Percentiles rank a stretch among this genome's conserved stretches.
Evolutionary conservation across 1,140 invertebrate genomes (phyloP).

Genomic region (Chironomus tepperi): DNA sequence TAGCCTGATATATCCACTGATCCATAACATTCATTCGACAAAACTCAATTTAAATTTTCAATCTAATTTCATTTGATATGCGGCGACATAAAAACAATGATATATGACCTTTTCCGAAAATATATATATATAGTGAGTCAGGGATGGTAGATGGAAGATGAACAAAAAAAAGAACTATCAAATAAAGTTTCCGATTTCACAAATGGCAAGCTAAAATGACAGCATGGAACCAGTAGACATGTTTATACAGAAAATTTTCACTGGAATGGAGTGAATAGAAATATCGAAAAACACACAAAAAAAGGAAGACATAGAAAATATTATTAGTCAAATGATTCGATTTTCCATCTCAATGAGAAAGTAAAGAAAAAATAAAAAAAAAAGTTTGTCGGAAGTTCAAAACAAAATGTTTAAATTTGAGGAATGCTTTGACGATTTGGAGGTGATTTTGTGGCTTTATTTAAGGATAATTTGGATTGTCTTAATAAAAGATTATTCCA

Average conservation of each 20-base stretch:
- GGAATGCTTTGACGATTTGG: too few relatives aligned
- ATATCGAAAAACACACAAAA: background rate
- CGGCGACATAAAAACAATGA: conserved; percentile 12
- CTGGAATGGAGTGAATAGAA: background rate
- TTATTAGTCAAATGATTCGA: conserved; percentile 9
- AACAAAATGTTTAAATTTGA: too few relatives aligned
- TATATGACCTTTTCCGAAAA: background rate
- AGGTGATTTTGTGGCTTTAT: too few relatives aligned
- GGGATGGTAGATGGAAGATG: too few relatives aligned
- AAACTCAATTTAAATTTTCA: conserved; percentile 15
- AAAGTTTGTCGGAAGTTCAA: too few relatives aligned
- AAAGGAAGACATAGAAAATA: background rate
- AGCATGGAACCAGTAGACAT: background rate
- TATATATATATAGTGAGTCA: background rate
- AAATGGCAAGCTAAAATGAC: background rate
- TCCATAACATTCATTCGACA: conserved; percentile 7
- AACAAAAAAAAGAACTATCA: too few relatives aligned
- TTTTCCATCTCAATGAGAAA: background rate
- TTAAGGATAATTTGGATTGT: too few relatives aligned
- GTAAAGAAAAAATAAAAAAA: too few relatives aligned
- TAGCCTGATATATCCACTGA: background rate
- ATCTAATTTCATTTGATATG: conserved; percentile 14
- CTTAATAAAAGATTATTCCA: too few relatives aligned
- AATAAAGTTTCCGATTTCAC: conserved; percentile 1
- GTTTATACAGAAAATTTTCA: background rate